A percentile compares a stretch with the other conserved stretches of the same genome.
Evolutionary conservation across 1,140 invertebrate genomes (phyloP).

Genomic region (Pristionchus pacificus): DNA sequence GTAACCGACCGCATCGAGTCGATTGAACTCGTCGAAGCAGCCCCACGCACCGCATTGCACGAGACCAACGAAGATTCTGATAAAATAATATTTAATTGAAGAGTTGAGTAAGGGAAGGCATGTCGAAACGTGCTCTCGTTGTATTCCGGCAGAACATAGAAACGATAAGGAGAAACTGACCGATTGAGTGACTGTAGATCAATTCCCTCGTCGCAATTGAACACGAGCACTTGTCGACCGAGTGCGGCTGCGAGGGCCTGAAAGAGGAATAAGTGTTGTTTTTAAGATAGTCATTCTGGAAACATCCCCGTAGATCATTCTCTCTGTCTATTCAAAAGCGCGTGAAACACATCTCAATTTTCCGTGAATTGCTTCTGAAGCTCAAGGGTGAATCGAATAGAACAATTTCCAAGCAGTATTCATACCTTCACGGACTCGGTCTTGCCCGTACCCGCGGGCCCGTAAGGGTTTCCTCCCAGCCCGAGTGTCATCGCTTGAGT

Average conservation of each 20-base stretch:
- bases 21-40: conserved; percentile 99
- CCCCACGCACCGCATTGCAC: conserved; percentile 97
- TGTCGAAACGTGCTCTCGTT: not conserved
- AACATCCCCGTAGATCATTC: too few relatives aligned
- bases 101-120: not conserved
- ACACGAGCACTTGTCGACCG: conserved; percentile 94
- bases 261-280: conserved; percentile 26
- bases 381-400: too few relatives aligned
- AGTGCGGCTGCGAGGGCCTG: conserved; percentile 92
- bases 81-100: not conserved
- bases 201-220: conserved; percentile 89
- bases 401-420: not conserved
- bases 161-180: not conserved
- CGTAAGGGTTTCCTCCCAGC: conserved; percentile 94
- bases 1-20: conserved; percentile 79
- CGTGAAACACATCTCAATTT: too few relatives aligned
- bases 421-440: conserved; percentile 91
- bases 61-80: conserved; percentile 82
- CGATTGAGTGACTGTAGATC: conserved; percentile 71
- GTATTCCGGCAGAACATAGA: not conserved
- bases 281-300: conserved; percentile 65
- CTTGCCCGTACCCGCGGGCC: conserved; percentile 96
- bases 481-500: conserved; percentile 96
- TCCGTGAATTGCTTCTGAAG: too few relatives aligned
- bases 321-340: too few relatives aligned